Evolutionary conservation across 2,888 invertebrate species (phyloP), one percentile per base, ranked within the genome.

Genomic region (Octonoba sinensis): DNA sequence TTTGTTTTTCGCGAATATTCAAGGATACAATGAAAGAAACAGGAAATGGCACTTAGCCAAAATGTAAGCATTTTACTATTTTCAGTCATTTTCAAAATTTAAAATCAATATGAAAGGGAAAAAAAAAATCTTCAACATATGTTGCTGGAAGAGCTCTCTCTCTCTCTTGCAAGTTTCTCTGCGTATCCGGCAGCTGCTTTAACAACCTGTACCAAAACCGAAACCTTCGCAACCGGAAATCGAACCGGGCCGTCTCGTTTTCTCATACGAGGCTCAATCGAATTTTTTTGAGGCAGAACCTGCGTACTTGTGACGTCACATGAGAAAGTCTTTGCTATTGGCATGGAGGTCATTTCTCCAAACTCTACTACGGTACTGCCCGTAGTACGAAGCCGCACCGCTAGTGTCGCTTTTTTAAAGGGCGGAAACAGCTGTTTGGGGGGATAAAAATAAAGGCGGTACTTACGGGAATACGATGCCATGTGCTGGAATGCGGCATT

Each of bases 241-340:
- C 57, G 57, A 69, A 73, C 64, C 77, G 59, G 70, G 70, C 64
- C 56, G 64, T 20, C 72, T 72, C 15, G 54, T 18, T 70, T 81
- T 81, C 79, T 81, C 79, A 73, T 73, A 69, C 62, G 44, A 67
- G 36, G 36, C 8, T 67, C 71, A n/a, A 57, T n/a, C 18, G n/a
- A 36, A 12, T 44, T 24, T 36, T 24, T 16, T 44, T 62, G 54
- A 67, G 79, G 60, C 60, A 59, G 44, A 62, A 67, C 60, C 67
- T 46, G 79, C 67, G 67, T 67, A 24, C 62, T 69, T 81, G 79
- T 81, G 79, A 81, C 79, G 79, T 81, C 79, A 81, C 69, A 73
- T 81, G 79, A 73, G 79, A 81, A 81, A 74, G 79, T 74, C 79
- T 81, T 81, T 73, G 62, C 24, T 20, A 11, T 71, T 20, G 65